Evolutionary conservation across 2,113 vertebrate genomes (phyloP), one percentile per base, ranked within the genome.

Genomic region (Corvus hawaiiensis): DNA sequence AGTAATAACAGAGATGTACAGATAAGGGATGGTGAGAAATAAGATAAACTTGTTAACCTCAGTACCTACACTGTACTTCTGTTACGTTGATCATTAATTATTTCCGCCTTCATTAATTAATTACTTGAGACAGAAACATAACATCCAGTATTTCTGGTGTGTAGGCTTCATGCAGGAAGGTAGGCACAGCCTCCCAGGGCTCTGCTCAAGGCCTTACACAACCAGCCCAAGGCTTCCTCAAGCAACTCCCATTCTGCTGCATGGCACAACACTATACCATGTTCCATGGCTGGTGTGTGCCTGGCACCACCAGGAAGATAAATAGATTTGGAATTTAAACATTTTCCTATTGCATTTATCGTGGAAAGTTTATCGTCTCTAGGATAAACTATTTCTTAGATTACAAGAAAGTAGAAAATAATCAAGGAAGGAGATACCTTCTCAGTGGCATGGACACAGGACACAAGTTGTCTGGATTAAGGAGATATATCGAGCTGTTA

Each of bases 51-150:
- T 87, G 68, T 96, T 97, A 96, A 94, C 90, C 92, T 97, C 92
- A 62, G 91, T 96, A 96, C 84, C 94, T 96, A 81, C 84, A 59
- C 85, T 79, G 88, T 96, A 78, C 95, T 98, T 97, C 95, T 97
- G 91, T 98, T 98, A 98, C 97, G 93, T 91, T 92, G 88, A 93
- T 95, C 97, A 98, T 98, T 88, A 98, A 98, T 98, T 98, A 98
- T 98, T 98, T 97, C 97, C 87, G 59, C 66, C 96, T 93, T 98
- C 97, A 98, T 98, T 96, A 98, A 98, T 98, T 97, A 98, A 80
- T 98, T 92, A 98, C 84, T 80, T 4, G 39, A 97, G 94, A 94
- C 91, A 98, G 97, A 98, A 98, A 95, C 90, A 95, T 96, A 96
- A 89, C 17, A 11, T 97, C 26, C 51, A 82, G 69, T 37, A 89